A percentile compares a stretch with the other conserved stretches of the same genome.
Evolutionary conservation across 2,113 vertebrate species (phyloP).

Genomic region (Rhabdornis inornatus): DNA sequence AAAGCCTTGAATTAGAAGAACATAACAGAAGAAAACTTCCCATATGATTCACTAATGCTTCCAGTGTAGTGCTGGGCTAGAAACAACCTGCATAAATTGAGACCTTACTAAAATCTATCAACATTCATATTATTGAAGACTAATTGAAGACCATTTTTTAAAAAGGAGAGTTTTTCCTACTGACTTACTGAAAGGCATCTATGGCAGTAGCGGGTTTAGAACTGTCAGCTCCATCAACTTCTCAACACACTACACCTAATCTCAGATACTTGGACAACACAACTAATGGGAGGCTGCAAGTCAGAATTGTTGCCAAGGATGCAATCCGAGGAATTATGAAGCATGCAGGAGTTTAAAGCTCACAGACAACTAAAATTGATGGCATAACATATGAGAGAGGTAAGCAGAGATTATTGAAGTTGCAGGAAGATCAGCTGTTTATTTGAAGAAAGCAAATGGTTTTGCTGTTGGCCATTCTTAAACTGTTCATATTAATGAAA

Average conservation of each 20-base stretch:
- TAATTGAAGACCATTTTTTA: background rate
- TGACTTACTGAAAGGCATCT: background rate
- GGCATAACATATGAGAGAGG: background rate
- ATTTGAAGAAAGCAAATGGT: background rate
- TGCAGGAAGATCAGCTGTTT: background rate
- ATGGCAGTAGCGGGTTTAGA: background rate
- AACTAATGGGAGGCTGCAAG: background rate
- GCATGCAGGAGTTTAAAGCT: background rate
- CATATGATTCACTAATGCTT: background rate
- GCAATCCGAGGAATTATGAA: background rate
- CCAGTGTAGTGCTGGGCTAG: background rate
- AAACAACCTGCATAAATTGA: background rate
- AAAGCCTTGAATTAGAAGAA: background rate
- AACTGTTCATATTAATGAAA: constrained; percentile 24
- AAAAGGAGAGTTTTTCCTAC: background rate
- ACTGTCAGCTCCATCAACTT: background rate
- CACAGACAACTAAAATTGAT: background rate
- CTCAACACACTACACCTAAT: background rate
- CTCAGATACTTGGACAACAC: background rate
- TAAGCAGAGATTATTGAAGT: background rate
- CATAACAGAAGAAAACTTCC: background rate
- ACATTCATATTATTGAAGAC: background rate
- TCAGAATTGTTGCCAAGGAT: constrained; percentile 31
- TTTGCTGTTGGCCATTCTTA: background rate
- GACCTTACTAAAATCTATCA: background rate